phyloP scores from a whole-genome alignment of 1,140 invertebrate genomes.

The Hypothenemus hampei region DNA sequence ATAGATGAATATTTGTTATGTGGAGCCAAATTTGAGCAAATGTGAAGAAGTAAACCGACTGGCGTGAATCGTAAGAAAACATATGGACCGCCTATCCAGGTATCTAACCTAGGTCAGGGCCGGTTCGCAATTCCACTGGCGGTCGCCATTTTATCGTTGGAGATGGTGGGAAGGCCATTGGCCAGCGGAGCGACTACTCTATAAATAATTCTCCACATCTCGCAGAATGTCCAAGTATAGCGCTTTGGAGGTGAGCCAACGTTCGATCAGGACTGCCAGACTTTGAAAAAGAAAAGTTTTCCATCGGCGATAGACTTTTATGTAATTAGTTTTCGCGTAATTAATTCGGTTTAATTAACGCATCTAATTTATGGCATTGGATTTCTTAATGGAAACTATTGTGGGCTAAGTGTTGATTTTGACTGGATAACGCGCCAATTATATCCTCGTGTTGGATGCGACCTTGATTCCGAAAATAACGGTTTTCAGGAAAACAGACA shows the following conservation, averaged over 20 bases:
- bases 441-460: constrained; percentile 7
- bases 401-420: not conserved
- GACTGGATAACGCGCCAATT: not conserved
- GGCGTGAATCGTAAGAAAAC: constrained; percentile 6
- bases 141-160: constrained; percentile 11
- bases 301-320: not conserved
- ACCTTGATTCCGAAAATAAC: constrained; percentile 20
- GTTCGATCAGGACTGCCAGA: constrained; percentile 32
- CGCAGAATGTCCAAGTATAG: constrained; percentile 65
- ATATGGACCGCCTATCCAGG: constrained; percentile 13
- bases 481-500: constrained; percentile 19
- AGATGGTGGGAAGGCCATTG: constrained; percentile 20
- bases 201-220: constrained; percentile 51
- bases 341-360: not conserved
- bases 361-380: not conserved
- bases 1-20: too few species aligned
- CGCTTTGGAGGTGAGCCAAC: constrained; percentile 59
- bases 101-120: constrained; percentile 22
- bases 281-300: not conserved
- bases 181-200: constrained; percentile 37
- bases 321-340: not conserved
- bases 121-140: constrained; percentile 1
- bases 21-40: too few species aligned
- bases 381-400: not conserved
- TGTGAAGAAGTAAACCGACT: constrained; percentile 2